Base-by-base conservation (phyloP, 2,888 invertebrate genomes). In the Melieria crassipennis region DNA sequence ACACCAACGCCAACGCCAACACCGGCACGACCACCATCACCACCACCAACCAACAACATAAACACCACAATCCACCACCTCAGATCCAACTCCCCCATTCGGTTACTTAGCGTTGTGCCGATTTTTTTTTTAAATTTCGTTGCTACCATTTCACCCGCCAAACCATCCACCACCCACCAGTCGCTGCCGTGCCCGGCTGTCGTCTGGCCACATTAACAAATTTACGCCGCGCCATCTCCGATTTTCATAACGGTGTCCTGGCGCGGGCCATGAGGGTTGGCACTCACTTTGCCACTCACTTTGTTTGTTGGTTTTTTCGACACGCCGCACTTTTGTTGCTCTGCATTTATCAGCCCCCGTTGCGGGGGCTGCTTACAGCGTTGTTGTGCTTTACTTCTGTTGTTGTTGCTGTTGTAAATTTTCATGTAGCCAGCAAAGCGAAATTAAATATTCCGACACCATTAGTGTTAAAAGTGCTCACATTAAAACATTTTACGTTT, bases 401-500 rank as follows among this genome's bases (percentile, higher is more conserved):
- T 58, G 45, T 46, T 64, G 42, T 30, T 47, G 43, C 46, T 55
- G 48, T 52, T 69, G 47, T 69, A 42, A 50, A 47, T 61, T 58
- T 42, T 43, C 52, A 30, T 47, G 48, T 47, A 56, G 55, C 62
- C 57, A 63, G 45, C 62, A 69, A 46, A 52, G 50, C 6, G 45
- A 81, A 82, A 83, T 84, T 84, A 84, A 83, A 82, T 84, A 84
- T 83, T 84, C 84, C 81, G 83, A 82, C 84, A 84, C 85, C 85
- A 85, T 84, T 83, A 85, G 84, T 84, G 84, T 81, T 84, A 81
- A 85, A 83, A 85, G 83, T 83, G 84, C 73, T 75, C 73, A 76
- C 75, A 76, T 77, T 75, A 69, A 74, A 76, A 75, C 75, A 75
- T 72, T 77, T 78, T 73, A 69, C 69, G 55, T 75, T 72, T 73